A percentile compares a stretch with the other conserved stretches of the same genome.
Conservation (phyloP, 2,797 vertebrate genomes). For the Brachyrhaphis roseni region DNA sequence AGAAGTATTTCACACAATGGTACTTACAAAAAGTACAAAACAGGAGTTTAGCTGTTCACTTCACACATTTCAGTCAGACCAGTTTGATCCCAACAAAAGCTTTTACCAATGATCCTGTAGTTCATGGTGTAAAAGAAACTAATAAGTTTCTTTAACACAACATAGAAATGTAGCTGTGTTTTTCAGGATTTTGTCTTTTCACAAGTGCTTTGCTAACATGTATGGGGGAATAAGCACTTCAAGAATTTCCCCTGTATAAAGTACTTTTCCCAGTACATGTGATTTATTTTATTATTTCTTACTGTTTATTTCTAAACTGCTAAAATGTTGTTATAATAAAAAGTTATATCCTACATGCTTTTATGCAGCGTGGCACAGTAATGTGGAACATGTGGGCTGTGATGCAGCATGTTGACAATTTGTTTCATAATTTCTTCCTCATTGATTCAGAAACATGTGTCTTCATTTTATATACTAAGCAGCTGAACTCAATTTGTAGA, state of each 20-base stretch:
- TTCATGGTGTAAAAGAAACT: neutral
- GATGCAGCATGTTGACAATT: neutral
- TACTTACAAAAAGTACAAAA: neutral
- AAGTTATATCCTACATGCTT: neutral
- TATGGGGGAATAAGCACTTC: neutral
- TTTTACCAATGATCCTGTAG: neutral
- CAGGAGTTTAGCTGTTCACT: neutral
- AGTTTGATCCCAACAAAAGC: neutral
- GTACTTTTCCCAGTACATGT: neutral
- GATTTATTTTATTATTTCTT: neutral
- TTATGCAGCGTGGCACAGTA: neutral
- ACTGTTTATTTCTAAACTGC: neutral
- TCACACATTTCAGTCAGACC: neutral
- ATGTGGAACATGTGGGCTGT: neutral
- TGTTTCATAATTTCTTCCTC: neutral
- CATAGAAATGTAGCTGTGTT: neutral
- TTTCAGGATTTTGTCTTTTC: neutral
- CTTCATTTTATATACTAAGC: neutral
- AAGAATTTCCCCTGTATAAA: neutral
- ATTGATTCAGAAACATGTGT: neutral
- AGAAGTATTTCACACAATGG: neutral
- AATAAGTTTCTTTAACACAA: neutral
- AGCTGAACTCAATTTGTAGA: neutral
- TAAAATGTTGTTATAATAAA: neutral
- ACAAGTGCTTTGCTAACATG: neutral